Base-by-base conservation (phyloP, 2,888 invertebrate genomes). In the Zele albiditarsus region DNA sequence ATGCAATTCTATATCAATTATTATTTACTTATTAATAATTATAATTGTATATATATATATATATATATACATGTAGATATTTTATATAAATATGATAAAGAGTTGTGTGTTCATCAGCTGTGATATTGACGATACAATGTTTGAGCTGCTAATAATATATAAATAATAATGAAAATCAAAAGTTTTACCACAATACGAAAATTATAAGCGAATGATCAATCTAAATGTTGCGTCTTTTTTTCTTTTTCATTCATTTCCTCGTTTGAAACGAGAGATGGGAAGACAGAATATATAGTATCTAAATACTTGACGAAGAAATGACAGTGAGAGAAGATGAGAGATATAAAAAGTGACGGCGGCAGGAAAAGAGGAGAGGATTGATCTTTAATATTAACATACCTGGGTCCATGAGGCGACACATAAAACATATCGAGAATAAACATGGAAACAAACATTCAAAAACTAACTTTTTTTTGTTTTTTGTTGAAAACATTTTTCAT, bases 351-450 rank as follows among this genome's bases (percentile, higher is more conserved):
- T 46, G 23, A 42, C 33, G 28, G 68, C 46, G 60, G 60, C 67
- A 63, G 66, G 66, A 68, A 62, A 38, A 53, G 33, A 66, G n/a
- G 38, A 57, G 28, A 68, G 68, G 57, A 57, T 65, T 58, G 38
- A 38, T 66, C 31, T 69, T 69, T 58, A 57, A 70, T 73, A 63
- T 71, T 73, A 82, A 87, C 87, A 83, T 87, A 87, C 87, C 87
- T 88, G 86, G 75, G 76, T 86, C 84, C 85, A 82, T 79, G 82
- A 79, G 80, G 83, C 81, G 82, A 83, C 82, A 86, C 81, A 84
- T 80, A 82, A 80, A 83, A 83, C 79, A 84, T 77, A 31, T 70
- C 82, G 68, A 82, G 79, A 83, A 83, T 46, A 60, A 71, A 75
- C 66, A 63, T 70, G 16, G 49, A 71, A 71, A 71, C 14, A 57